Evolutionary conservation across 2,888 invertebrate species (phyloP).

Genomic region (Amphipyra berbera): DNA sequence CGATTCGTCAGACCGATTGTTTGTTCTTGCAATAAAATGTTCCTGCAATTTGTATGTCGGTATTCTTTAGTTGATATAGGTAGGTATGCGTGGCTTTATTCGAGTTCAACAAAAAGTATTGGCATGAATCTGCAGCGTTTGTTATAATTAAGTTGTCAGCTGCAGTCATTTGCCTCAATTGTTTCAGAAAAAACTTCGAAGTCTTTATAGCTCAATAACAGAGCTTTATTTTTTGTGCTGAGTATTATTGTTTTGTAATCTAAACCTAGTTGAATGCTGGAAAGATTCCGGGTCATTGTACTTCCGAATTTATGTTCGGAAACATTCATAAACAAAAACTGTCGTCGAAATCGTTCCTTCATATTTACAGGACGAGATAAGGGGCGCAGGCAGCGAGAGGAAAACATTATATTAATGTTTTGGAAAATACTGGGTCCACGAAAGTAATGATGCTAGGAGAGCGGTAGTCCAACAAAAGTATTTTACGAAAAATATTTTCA

Average conservation of each 20-base stretch:
- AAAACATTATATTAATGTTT: conserved; percentile 60
- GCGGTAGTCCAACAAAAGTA: conserved; percentile 1
- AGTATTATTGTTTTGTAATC: conserved; percentile 18
- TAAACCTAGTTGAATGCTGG: conserved; percentile 18
- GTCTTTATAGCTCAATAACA: conserved; percentile 3
- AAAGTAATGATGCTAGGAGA: conserved; percentile 31
- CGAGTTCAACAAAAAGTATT: conserved; percentile 7
- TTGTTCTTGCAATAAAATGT: conserved; percentile 50
- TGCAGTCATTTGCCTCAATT: conserved; percentile 1
- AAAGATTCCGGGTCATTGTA: conserved; percentile 45
- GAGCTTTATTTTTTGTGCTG: conserved; percentile 26
- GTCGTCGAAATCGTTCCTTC: conserved; percentile 49
- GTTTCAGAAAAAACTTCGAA: conserved; percentile 2
- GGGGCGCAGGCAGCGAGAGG: conserved; percentile 46
- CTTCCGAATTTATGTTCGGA: conserved; percentile 42
- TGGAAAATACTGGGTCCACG: conserved; percentile 49
- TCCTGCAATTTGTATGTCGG: conserved; percentile 43
- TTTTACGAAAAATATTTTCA: conserved; percentile 13
- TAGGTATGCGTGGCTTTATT: conserved; percentile 22
- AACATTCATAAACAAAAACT: conserved; percentile 54
- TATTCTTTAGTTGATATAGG: conserved; percentile 15
- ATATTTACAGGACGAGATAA: conserved; percentile 54
- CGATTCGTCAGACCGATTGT: conserved; percentile 47
- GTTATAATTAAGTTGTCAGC: conserved; percentile 29
- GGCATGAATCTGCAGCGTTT: conserved; percentile 5